Evolutionary conservation across 2,888 invertebrate species (phyloP).

Genomic region (Malthinus flaveolus): DNA sequence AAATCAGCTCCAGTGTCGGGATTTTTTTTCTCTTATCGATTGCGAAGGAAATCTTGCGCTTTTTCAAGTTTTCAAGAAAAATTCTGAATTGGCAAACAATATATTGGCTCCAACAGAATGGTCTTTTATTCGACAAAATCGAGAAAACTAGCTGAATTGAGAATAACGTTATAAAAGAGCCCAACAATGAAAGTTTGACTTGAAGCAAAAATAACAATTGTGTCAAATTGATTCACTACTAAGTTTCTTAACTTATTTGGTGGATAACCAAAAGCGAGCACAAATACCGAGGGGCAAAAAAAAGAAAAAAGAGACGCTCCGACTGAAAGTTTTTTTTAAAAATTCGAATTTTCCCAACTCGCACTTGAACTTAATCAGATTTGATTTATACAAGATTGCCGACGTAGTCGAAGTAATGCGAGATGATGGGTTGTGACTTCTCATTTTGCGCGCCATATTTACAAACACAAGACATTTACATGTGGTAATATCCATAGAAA

Average conservation of each 20-base stretch:
- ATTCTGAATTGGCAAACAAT: slow-evolving; percentile 18
- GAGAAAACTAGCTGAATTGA: slow-evolving; percentile 18
- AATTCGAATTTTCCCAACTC: background rate
- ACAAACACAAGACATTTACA: background rate
- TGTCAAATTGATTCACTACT: slow-evolving; percentile 11
- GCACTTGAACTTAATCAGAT: slow-evolving; percentile 1
- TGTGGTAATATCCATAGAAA: background rate
- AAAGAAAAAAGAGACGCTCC: background rate
- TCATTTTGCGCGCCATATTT: background rate
- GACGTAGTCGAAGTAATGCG: slow-evolving; percentile 1
- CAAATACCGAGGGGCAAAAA: background rate
- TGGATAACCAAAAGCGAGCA: too few relatives aligned
- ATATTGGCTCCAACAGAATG: slow-evolving; percentile 20
- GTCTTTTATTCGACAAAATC: slow-evolving; percentile 18
- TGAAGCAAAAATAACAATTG: background rate
- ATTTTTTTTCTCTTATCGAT: slow-evolving; percentile 21
- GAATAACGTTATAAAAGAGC: slow-evolving; percentile 14
- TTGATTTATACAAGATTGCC: slow-evolving; percentile 5
- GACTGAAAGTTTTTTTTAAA: background rate
- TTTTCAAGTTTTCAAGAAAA: slow-evolving; percentile 14
- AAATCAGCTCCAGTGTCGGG: slow-evolving; percentile 14
- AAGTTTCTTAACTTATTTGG: background rate
- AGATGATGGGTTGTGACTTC: slow-evolving; percentile 9
- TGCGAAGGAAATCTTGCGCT: slow-evolving; percentile 14
- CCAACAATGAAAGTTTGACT: slow-evolving; percentile 9